phyloP scores from a whole-genome alignment of 30 jellyfish, hydroid and myxozoan species.

The Nemopilema nomurai region DNA sequence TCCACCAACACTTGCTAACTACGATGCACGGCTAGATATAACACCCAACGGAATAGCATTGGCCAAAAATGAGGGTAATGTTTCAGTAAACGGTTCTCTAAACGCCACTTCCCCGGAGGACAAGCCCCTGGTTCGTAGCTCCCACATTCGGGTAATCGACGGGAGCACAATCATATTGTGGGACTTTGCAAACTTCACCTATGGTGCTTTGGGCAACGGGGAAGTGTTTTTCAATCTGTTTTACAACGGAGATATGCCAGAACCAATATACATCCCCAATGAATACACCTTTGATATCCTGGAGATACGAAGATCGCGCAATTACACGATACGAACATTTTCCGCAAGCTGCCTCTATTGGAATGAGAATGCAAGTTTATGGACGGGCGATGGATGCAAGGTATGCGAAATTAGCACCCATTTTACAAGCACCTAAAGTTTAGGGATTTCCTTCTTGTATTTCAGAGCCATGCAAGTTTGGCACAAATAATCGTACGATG shows the following conservation, averaged over 20 bases:
- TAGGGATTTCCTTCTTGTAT: too few species aligned
- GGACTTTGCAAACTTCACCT: conserved; percentile 60
- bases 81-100: conserved; percentile 9
- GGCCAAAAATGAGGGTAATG: conserved; percentile 32
- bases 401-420: conserved; percentile 60
- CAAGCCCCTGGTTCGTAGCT: conserved; percentile 37
- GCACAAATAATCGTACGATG: too few species aligned
- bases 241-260: conserved; percentile 70
- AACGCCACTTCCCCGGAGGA: background rate
- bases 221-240: conserved; percentile 47
- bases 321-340: conserved; percentile 71
- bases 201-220: conserved; percentile 42
- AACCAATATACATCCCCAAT: conserved; percentile 37
- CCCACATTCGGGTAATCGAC: conserved; percentile 67
- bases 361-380: conserved; percentile 29
- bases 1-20: conserved; percentile 60
- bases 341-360: conserved; percentile 77
- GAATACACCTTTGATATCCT: conserved; percentile 68
- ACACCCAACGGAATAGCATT: conserved; percentile 29
- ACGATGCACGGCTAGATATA: conserved; percentile 61
- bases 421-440: too few species aligned
- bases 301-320: conserved; percentile 59
- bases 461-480: too few species aligned
- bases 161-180: conserved; percentile 67
- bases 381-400: conserved; percentile 85